A percentile compares a stretch with the other conserved stretches of the same genome.
Evolutionary conservation across 2,888 invertebrate genomes (phyloP).

Genomic region (Caenorhabditis plicata): DNA sequence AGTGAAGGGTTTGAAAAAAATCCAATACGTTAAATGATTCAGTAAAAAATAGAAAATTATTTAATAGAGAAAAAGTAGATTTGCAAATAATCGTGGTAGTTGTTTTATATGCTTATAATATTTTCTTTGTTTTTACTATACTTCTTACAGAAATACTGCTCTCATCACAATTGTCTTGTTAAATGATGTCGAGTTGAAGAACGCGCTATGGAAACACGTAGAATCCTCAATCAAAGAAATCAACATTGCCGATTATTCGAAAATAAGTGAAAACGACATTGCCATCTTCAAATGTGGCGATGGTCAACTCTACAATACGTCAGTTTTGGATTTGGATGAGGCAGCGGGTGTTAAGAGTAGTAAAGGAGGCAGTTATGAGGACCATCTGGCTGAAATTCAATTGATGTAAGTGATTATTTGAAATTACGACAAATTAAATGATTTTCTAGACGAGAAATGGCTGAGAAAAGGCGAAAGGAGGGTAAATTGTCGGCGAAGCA

Average conservation of each 20-base stretch:
- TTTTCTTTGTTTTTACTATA: no score
- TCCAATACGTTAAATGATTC: no score
- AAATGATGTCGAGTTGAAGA: constrained; percentile 71
- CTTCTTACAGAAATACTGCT: constrained; percentile 84
- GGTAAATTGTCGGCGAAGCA: constrained; percentile 79
- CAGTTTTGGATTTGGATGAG: constrained; percentile 73
- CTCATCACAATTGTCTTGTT: constrained; percentile 85
- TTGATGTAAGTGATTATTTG: constrained; percentile 66
- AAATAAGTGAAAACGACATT: constrained; percentile 73
- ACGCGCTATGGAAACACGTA: constrained; percentile 40
- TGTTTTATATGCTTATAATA: no score
- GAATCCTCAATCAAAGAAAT: constrained; percentile 32
- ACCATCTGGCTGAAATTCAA: constrained; percentile 91
- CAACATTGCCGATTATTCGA: constrained; percentile 22
- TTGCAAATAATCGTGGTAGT: no score
- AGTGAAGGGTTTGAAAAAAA: no score
- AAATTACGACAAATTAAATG: background rate
- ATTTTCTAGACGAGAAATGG: constrained; percentile 73
- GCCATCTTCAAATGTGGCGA: constrained; percentile 82
- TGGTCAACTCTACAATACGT: constrained; percentile 87
- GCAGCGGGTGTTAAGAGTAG: constrained; percentile 72
- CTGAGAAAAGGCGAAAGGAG: constrained; percentile 74
- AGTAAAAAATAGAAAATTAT: no score
- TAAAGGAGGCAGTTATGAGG: constrained; percentile 89
- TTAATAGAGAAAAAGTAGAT: no score